Conservation (phyloP, 2,888 invertebrate genomes). For the Eristalis arbustorum region DNA sequence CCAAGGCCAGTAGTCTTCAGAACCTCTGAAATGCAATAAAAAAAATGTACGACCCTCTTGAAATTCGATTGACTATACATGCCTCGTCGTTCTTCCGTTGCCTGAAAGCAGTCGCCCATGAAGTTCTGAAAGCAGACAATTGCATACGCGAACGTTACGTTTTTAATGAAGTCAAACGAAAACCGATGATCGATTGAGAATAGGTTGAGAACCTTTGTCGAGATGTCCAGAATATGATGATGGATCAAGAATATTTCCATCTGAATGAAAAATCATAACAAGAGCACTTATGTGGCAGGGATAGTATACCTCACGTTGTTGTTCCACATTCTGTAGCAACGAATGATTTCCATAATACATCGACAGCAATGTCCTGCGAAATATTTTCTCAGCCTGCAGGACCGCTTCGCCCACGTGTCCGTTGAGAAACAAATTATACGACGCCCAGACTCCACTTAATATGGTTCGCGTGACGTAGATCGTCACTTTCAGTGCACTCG, state of each 20-base stretch:
- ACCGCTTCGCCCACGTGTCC: not conserved
- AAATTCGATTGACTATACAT: not conserved
- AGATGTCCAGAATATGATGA: not conserved
- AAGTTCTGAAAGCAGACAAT: not conserved
- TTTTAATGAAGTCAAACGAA: not conserved
- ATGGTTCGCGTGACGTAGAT: not conserved
- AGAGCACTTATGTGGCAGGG: not conserved
- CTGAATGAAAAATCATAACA: not conserved
- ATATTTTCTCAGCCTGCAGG: not conserved
- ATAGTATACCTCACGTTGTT: not conserved
- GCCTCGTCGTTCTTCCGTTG: not conserved
- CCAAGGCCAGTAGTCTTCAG: too few species aligned
- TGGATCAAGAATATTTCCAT: not conserved
- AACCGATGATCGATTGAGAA: not conserved
- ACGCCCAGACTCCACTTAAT: not conserved
- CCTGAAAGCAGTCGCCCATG: not conserved
- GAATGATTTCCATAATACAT: not conserved
- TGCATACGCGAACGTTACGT: not conserved
- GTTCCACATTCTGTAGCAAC: not conserved
- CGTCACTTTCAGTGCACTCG: not conserved
- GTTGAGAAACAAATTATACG: not conserved
- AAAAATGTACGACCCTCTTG: too few species aligned
- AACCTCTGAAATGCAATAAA: too few species aligned
- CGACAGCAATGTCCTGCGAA: not conserved
- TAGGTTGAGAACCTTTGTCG: not conserved